Conservation (phyloP, 2,113 vertebrate species). For the Rynchops niger region DNA sequence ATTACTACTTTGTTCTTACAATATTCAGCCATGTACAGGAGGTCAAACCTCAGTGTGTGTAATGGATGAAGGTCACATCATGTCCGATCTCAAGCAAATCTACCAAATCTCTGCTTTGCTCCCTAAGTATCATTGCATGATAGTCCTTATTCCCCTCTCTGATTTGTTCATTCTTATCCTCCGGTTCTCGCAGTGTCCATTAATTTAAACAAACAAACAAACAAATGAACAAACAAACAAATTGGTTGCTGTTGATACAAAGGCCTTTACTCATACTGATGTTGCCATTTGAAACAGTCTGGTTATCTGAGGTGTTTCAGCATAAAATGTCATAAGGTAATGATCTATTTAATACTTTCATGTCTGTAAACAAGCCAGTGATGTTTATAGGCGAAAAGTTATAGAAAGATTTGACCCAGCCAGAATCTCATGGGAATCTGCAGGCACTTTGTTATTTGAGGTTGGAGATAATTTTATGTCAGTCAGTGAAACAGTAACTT, state of each 20-base stretch:
- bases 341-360: neutral
- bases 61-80: neutral
- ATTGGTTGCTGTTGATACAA: neutral
- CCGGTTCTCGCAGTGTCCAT: neutral
- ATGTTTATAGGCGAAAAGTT: neutral
- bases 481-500: neutral
- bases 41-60: rapidly evolving
- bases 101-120: neutral
- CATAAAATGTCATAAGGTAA: neutral
- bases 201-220: neutral
- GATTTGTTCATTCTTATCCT: neutral
- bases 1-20: neutral
- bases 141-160: neutral
- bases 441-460: neutral
- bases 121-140: neutral
- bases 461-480: neutral
- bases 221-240: neutral
- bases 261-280: neutral
- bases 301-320: neutral
- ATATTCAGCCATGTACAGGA: neutral
- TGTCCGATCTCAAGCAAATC: neutral
- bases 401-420: neutral
- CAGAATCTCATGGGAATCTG: neutral
- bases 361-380: neutral
- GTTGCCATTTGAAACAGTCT: neutral